These are phyloP conservation scores for Cryptocephalus primarius DNA, from an alignment of 2,888 invertebrate species.

Conservation along the genomic window DNA sequence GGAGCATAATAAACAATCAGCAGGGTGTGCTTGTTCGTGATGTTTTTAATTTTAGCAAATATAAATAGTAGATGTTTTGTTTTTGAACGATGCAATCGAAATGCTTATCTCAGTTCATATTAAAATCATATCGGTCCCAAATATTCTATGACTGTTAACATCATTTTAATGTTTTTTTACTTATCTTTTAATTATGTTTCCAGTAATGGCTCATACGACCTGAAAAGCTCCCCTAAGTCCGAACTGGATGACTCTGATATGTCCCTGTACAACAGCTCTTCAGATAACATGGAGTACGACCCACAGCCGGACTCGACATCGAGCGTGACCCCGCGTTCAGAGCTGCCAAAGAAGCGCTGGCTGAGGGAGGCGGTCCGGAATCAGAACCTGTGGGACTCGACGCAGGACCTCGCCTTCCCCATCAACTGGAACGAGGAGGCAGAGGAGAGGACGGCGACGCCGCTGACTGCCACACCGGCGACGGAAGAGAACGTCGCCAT, in stretches of 20 bases:
- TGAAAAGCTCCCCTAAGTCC: slow-evolving; percentile 21
- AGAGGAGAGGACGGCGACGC: slow-evolving; percentile 5
- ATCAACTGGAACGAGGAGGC: slow-evolving; percentile 38
- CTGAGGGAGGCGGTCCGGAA: slow-evolving; percentile 41
- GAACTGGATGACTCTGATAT: slow-evolving; percentile 21
- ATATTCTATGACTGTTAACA: no score
- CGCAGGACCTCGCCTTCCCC: slow-evolving; percentile 41
- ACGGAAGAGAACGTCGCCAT: slow-evolving; percentile 4
- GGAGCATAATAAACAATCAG: no score
- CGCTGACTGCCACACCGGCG: neutral
- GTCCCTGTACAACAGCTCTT: slow-evolving; percentile 18
- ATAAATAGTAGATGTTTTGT: no score
- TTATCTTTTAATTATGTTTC: no score
- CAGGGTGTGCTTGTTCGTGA: no score
- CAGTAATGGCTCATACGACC: slow-evolving; percentile 12
- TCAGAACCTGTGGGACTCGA: slow-evolving; percentile 29
- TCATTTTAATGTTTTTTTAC: no score
- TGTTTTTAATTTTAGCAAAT: no score
- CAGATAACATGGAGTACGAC: slow-evolving; percentile 16
- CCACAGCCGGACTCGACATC: slow-evolving; percentile 9
- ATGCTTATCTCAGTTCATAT: no score
- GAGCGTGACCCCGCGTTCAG: slow-evolving; percentile 16
- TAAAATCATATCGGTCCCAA: no score
- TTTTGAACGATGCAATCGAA: no score
- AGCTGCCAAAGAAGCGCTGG: slow-evolving; percentile 49